Percentiles rank a stretch among this genome's conserved stretches.
Evolutionary conservation across 1,140 invertebrate species (phyloP).

Genomic region (Saccostrea glomerata): DNA sequence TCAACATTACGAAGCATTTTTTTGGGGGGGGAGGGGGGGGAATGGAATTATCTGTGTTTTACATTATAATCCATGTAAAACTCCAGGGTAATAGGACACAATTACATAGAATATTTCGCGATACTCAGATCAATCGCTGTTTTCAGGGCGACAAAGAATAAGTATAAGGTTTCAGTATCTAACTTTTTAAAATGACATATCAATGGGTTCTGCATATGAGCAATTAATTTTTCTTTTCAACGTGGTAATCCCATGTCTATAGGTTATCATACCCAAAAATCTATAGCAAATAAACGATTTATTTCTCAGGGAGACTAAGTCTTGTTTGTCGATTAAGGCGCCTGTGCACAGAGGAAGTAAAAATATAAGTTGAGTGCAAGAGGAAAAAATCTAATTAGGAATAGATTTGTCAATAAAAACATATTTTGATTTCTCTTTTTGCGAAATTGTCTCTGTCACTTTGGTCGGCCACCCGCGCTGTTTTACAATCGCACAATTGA

Average conservation of each 20-base stretch:
- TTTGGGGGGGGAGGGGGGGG: too few species aligned
- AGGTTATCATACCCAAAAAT: neutral
- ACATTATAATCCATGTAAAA: too few species aligned
- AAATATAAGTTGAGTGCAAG: neutral
- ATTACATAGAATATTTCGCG: too few species aligned
- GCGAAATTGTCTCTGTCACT: neutral
- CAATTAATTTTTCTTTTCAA: constrained; percentile 2
- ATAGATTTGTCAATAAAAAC: neutral
- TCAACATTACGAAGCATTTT: neutral
- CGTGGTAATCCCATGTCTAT: neutral
- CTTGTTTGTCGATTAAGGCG: neutral
- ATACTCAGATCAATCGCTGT: neutral
- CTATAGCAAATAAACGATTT: neutral
- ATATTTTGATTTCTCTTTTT: constrained; percentile 22
- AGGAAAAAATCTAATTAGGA: neutral
- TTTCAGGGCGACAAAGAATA: neutral
- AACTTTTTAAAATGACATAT: constrained; percentile 7
- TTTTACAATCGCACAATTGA: neutral
- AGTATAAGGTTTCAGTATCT: neutral
- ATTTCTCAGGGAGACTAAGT: neutral
- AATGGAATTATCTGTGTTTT: too few species aligned
- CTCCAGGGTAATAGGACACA: too few species aligned
- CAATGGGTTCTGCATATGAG: constrained; percentile 1
- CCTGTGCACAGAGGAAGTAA: neutral
- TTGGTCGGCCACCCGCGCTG: constrained; percentile 4